Conservation (phyloP, 2,888 invertebrate genomes). For the Tetropium fuscum region DNA sequence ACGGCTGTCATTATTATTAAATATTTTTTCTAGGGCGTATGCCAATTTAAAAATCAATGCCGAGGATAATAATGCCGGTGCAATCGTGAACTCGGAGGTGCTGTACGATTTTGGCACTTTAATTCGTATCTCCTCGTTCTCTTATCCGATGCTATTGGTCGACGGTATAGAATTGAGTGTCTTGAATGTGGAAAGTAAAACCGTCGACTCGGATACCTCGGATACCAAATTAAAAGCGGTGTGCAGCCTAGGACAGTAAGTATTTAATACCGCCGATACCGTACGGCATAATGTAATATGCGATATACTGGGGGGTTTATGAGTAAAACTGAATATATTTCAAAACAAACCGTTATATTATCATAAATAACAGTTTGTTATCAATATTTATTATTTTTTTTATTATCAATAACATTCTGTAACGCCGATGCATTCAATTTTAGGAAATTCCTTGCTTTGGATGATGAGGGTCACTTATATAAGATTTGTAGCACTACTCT, state of each 20-base stretch:
- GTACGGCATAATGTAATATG: neutral
- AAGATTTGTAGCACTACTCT: conserved; percentile 42
- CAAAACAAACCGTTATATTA: too few relatives aligned
- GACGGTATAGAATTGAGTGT: conserved; percentile 36
- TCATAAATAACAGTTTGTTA: too few relatives aligned
- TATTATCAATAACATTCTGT: too few relatives aligned
- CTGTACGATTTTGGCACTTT: conserved; percentile 33
- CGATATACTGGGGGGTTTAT: too few relatives aligned
- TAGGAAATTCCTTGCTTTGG: conserved; percentile 46
- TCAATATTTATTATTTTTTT: too few relatives aligned
- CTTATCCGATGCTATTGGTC: conserved; percentile 36
- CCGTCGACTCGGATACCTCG: conserved; percentile 18
- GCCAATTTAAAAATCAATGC: neutral
- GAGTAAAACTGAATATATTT: too few relatives aligned
- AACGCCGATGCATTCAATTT: too few relatives aligned
- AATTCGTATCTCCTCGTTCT: conserved; percentile 32
- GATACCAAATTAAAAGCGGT: conserved; percentile 35
- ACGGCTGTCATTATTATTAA: too few relatives aligned
- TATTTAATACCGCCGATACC: conserved; percentile 2
- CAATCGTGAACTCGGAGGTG: conserved; percentile 31
- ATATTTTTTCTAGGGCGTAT: conserved; percentile 13
- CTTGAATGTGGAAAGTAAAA: conserved; percentile 33
- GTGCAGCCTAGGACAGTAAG: conserved; percentile 38
- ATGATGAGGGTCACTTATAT: conserved; percentile 40
- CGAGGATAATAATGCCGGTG: neutral